These are phyloP conservation scores for Lepidostoma basale DNA, from an alignment of 1,140 invertebrate species.

Conservation along the genomic window DNA sequence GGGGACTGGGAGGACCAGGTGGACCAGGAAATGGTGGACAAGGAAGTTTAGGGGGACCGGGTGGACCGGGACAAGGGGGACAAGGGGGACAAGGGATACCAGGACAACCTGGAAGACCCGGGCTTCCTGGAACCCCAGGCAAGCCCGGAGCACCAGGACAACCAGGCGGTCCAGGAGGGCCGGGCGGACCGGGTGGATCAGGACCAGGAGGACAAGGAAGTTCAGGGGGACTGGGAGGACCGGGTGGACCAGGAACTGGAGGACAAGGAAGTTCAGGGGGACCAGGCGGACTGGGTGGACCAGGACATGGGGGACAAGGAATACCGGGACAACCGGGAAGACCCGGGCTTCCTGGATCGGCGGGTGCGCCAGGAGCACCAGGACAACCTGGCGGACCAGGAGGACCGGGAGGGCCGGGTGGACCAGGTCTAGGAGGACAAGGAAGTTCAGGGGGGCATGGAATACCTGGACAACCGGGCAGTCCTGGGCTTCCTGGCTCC, in stretches of 20 bases:
- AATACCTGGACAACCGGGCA: background rate
- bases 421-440: background rate
- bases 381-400: slow-evolving; percentile 18
- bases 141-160: background rate
- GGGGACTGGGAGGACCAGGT: background rate
- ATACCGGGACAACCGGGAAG: slow-evolving; percentile 21
- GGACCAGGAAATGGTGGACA: background rate
- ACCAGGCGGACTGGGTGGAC: slow-evolving; percentile 33
- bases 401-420: slow-evolving; percentile 10
- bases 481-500: background rate
- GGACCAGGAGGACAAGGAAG: background rate
- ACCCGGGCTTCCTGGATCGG: slow-evolving; percentile 1
- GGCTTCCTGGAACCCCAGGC: slow-evolving; percentile 13
- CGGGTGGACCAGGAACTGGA: background rate
- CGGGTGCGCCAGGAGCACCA: slow-evolving; percentile 31
- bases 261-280: slow-evolving; percentile 13
- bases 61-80: background rate
- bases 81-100: slow-evolving; percentile 30
- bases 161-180: slow-evolving; percentile 8
- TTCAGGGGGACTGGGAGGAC: slow-evolving; percentile 6
- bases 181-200: slow-evolving; percentile 7
- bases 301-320: background rate
- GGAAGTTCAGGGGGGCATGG: background rate
- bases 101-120: slow-evolving; percentile 19
- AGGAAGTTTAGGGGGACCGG: background rate